Evolutionary conservation across 2,113 vertebrate species (phyloP).

Genomic region (Micronycteris hirsuta): DNA sequence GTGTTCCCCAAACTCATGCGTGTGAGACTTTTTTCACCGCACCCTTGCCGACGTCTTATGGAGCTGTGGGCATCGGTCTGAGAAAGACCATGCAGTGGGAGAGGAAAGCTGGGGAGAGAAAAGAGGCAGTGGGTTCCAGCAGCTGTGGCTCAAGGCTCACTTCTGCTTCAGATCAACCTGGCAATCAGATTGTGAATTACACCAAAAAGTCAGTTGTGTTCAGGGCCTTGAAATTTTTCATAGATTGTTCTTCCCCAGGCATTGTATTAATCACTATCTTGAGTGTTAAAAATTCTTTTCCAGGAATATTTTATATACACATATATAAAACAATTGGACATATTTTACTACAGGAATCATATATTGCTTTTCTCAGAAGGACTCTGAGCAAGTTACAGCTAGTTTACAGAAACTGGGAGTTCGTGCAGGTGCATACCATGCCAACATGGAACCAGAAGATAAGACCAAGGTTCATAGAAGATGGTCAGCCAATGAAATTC

Average conservation of each 20-base stretch:
- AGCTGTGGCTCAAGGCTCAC: background rate
- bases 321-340: background rate
- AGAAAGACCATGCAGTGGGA: background rate
- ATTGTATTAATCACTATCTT: background rate
- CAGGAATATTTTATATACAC: background rate
- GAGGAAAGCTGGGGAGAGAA: background rate
- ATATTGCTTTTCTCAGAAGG: slow-evolving; percentile 98
- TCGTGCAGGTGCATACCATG: slow-evolving; percentile 90
- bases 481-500: slow-evolving; percentile 92
- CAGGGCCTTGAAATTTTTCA: background rate
- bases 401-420: slow-evolving; percentile 89
- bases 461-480: slow-evolving; percentile 90
- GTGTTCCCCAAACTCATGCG: background rate
- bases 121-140: background rate
- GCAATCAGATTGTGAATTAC: background rate
- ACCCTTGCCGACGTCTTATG: background rate
- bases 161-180: background rate
- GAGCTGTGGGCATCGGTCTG: background rate
- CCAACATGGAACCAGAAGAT: slow-evolving; percentile 89
- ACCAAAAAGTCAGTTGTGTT: background rate
- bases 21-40: background rate
- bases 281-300: background rate
- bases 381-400: slow-evolving; percentile 89
- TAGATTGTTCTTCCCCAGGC: background rate
- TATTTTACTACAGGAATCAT: slow-evolving; percentile 88